phyloP scores from a whole-genome alignment of 2,113 vertebrate species.

The Crotalus tigris region DNA sequence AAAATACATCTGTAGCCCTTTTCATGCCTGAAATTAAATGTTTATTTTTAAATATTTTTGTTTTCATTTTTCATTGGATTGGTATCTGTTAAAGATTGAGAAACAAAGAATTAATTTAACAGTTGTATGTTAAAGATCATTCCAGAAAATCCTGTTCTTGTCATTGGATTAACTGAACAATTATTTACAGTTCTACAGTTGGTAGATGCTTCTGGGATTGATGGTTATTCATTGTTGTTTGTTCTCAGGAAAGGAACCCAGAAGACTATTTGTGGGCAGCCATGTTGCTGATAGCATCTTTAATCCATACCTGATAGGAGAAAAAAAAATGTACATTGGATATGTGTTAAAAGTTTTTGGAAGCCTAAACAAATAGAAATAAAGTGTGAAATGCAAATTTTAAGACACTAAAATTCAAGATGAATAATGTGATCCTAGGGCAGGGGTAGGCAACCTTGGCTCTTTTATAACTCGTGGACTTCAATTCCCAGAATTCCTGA shows the following conservation, averaged over 20 bases:
- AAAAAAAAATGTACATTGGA: neutral
- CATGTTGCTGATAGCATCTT: neutral
- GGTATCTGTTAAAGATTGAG: neutral
- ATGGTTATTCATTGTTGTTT: neutral
- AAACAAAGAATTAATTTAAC: neutral
- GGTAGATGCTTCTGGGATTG: neutral
- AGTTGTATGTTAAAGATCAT: neutral
- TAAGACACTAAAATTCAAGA: neutral
- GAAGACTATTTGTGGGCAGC: neutral
- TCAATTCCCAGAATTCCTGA: too few species aligned
- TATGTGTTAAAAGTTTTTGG: neutral
- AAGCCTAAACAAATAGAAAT: neutral
- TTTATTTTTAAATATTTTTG: neutral
- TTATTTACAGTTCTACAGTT: neutral
- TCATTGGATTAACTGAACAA: neutral
- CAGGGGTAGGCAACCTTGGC: too few species aligned
- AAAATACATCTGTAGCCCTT: constrained; percentile 13
- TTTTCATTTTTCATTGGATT: neutral
- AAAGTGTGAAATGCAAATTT: neutral
- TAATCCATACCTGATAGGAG: neutral
- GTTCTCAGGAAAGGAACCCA: neutral
- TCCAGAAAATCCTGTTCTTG: neutral
- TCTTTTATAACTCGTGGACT: too few species aligned
- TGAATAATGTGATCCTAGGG: neutral
- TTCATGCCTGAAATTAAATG: constrained; percentile 30